Evolutionary conservation across 2,113 vertebrate genomes (phyloP).

Genomic region (Cepphus grylle): DNA sequence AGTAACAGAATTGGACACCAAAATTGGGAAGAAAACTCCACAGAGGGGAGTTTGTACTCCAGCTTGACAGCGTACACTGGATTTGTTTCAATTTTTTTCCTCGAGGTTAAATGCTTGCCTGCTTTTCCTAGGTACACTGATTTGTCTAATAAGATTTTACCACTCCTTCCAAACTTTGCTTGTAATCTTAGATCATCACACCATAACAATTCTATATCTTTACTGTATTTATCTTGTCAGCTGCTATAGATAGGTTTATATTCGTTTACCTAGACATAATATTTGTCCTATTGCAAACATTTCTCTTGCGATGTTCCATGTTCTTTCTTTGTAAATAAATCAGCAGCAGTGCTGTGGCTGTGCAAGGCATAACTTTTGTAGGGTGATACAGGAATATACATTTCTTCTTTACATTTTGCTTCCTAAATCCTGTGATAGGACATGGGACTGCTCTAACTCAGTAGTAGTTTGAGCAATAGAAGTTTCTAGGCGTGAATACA

Average conservation of each 20-base stretch:
- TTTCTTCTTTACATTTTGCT: background rate
- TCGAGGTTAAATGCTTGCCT: background rate
- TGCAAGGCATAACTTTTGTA: background rate
- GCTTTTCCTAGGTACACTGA: background rate
- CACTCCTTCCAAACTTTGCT: background rate
- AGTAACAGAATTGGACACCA: slow-evolving; percentile 7
- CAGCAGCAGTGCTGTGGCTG: background rate
- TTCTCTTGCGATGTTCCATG: background rate
- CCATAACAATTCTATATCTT: background rate
- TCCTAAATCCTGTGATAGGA: background rate
- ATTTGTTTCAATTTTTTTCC: background rate
- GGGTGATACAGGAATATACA: background rate
- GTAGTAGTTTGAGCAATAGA: too few relatives aligned
- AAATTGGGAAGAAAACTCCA: slow-evolving; percentile 8
- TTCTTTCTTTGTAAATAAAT: background rate
- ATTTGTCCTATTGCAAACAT: background rate
- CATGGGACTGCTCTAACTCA: background rate
- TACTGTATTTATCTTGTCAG: background rate
- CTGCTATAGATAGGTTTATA: background rate
- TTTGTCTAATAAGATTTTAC: background rate
- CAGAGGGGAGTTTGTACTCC: background rate
- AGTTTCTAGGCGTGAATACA: background rate
- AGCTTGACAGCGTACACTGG: background rate
- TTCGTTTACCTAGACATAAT: background rate
- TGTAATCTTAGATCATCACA: too few relatives aligned